Base-by-base conservation (phyloP, 1,140 invertebrate genomes). In the Drosophila ercepeae region DNA sequence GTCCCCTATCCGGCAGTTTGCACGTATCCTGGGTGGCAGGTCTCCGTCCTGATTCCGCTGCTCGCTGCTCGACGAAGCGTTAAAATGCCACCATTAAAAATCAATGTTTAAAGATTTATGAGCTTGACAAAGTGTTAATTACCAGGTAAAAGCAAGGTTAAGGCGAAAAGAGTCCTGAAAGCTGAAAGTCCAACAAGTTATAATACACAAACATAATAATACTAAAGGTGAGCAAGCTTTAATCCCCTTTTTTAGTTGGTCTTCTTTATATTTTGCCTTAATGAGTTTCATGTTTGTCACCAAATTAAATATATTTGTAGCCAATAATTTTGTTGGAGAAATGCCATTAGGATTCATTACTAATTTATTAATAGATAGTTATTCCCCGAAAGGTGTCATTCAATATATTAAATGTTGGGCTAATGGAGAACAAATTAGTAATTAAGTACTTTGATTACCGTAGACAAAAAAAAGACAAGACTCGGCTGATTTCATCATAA, bases 61-160 rank as follows among this genome's bases (percentile, higher is more conserved):
- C 52, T 75, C 49, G 44, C 25, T 65, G 76, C 52, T 75, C 77
- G 59, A 27, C 58, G 71, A 81, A 75, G 77, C 77, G 71, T 81
- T 75, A 81, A 81, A 81, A 76, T 82, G 67, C 78, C 78, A 74
- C 70, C 79, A 86, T 86, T 86, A 84, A 86, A 86, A 86, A 86
- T 86, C 81, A 86, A 86, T 86, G 75, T 59, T 84, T 86, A 84
- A 86, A 76, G 81, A 86, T 86, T 84, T 86, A 86, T 86, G 72
- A 64, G 81, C 72, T 79, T 69, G 78, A 84, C 79, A 78, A 84
- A 84, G 81, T 86, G 81, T 84, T 79, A 86, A 86, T 86, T 86
- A 86, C 81, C 63, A 69, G 55, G 44, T 52, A 45, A 64, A 45
- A 59, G 41, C 49, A 41, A 60, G 54, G 60, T 23, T 57, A 58